These are phyloP conservation scores for Tangara arthus DNA, from an alignment of 2,797 vertebrate genomes.

Conservation along the genomic window DNA sequence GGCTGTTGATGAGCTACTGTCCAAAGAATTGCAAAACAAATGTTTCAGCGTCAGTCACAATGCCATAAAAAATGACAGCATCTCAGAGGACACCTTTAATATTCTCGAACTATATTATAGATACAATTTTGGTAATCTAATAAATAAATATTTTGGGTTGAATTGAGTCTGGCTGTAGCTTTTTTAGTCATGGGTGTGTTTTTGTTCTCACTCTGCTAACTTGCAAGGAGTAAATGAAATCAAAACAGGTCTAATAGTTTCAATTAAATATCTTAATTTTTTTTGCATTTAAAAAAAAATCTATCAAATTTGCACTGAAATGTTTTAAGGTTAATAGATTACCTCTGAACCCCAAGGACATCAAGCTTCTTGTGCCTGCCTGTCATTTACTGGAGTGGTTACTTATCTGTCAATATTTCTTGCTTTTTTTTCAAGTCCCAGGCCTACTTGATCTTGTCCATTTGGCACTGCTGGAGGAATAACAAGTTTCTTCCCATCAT, in stretches of 20 bases:
- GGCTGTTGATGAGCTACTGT: not conserved
- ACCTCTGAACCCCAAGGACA: constrained; percentile 65
- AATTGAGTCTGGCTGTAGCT: not conserved
- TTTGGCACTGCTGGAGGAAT: constrained; percentile 80
- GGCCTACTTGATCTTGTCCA: constrained; percentile 81
- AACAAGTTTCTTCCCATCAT: constrained; percentile 81
- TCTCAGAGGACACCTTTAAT: constrained; percentile 30
- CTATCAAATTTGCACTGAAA: constrained; percentile 55
- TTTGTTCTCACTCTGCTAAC: not conserved
- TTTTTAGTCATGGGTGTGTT: not conserved
- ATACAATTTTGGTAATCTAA: not conserved
- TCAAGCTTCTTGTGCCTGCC: constrained; percentile 57
- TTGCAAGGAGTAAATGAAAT: constrained; percentile 27
- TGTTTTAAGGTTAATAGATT: constrained; percentile 74
- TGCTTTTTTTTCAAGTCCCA: constrained; percentile 76
- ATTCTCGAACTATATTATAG: not conserved
- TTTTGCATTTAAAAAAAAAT: not conserved
- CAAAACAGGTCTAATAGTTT: constrained; percentile 54
- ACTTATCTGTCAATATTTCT: constrained; percentile 80
- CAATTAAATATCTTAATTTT: constrained; percentile 53
- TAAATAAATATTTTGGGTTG: not conserved
- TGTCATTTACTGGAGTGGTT: constrained; percentile 76
- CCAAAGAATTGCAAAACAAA: not conserved
- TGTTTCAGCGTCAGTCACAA: not conserved
- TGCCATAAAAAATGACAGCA: not conserved